phyloP scores from a whole-genome alignment of 23 tunicate species.

The Phallusia fumigata region DNA sequence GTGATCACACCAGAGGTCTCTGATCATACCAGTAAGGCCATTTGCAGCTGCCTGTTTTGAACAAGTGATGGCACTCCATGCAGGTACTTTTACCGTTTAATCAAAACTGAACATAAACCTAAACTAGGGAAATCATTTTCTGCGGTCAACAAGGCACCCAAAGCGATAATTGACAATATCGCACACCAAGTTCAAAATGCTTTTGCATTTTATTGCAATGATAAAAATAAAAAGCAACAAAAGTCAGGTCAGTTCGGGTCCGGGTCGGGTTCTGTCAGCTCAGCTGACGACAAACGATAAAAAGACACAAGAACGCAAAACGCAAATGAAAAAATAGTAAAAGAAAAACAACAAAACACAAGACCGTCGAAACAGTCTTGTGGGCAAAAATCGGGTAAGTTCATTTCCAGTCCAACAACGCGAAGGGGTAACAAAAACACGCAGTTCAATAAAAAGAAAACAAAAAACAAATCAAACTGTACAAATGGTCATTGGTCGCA shows the following conservation, averaged over 20 bases:
- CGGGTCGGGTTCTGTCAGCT: not conserved
- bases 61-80: too few species aligned
- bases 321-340: not conserved
- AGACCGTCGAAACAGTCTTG: not conserved
- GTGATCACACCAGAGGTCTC: too few species aligned
- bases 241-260: too few species aligned
- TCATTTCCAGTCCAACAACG: not conserved
- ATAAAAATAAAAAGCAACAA: not conserved
- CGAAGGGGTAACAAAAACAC: not conserved
- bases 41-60: too few species aligned
- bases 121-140: too few species aligned
- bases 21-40: too few species aligned
- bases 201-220: conserved; percentile 9
- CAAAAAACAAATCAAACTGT: not conserved
- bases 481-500: not conserved
- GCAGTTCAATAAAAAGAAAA: not conserved
- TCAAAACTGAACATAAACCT: too few species aligned
- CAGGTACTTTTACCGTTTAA: too few species aligned
- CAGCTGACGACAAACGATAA: not conserved
- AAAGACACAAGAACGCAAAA: not conserved
- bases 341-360: not conserved
- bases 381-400: conserved; percentile 8
- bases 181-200: not conserved
- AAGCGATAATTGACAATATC: too few species aligned
- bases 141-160: too few species aligned